phyloP scores from a whole-genome alignment of 2,888 invertebrate species.

The Axea sp. region DNA sequence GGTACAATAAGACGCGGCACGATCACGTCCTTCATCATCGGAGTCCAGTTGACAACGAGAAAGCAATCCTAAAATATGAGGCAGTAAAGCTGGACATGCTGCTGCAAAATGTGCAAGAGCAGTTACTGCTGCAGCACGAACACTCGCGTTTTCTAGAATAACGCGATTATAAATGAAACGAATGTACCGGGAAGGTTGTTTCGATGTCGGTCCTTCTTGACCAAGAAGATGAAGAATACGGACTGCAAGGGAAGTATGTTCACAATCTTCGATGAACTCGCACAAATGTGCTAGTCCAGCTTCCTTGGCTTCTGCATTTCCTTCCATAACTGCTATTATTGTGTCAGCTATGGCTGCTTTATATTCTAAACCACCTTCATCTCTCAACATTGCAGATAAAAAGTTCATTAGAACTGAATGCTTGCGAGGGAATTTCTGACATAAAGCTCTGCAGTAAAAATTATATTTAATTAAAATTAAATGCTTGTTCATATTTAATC shows the following conservation, averaged over 20 bases:
- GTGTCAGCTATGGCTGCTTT: conserved; percentile 99
- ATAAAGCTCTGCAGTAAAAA: conserved; percentile 90
- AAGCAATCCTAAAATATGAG: conserved; percentile 90
- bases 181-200: conserved; percentile 93
- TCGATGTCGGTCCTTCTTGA: conserved; percentile 97
- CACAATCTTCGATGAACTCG: conserved; percentile 99
- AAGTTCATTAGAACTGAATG: conserved; percentile 98
- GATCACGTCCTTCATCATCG: conserved; percentile 98
- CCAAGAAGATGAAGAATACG: conserved; percentile 97
- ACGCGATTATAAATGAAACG: conserved; percentile 94
- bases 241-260: conserved; percentile 97
- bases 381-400: conserved; percentile 96
- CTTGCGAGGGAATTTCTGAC: conserved; percentile 97
- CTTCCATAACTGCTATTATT: conserved; percentile 97
- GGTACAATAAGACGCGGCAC: conserved; percentile 96
- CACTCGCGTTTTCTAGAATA: conserved; percentile 96
- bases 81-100: conserved; percentile 91
- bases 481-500: too few relatives aligned
- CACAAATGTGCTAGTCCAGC: conserved; percentile 97
- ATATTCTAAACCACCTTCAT: conserved; percentile 98
- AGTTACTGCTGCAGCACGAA: conserved; percentile 97
- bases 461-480: too few relatives aligned
- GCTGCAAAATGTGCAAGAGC: conserved; percentile 99
- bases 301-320: conserved; percentile 98
- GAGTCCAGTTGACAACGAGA: conserved; percentile 96